Base-by-base conservation (phyloP, 37 sponge, comb jelly and placozoan genomes). In the Halisarca cf. caerulea region DNA sequence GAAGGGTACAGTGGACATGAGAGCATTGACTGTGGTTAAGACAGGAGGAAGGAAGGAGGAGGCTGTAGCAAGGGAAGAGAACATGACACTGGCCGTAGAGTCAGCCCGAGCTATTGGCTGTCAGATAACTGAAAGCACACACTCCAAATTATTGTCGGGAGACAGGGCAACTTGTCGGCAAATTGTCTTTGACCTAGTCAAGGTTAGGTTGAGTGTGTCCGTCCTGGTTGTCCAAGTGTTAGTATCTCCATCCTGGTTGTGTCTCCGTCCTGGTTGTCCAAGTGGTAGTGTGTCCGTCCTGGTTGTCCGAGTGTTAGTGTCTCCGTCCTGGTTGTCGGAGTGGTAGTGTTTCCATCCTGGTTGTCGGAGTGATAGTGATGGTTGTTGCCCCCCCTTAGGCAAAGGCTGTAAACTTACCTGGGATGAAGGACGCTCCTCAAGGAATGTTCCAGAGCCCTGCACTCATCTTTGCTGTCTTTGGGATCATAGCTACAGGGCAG, bases 21-120 rank as follows among this genome's bases (percentile, higher is more conserved):
- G 95, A 33, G 95, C 95, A 2, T 87, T 92, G 44, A 86, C 90
- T 27, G 80, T 71, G 33, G 36, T 84, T 0, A 34, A 59, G 18
- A 32, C 87, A 7, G 59, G 82, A 27, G 78, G 53, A 11, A 59
- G 55, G 2, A 40, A 47, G 0, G 85, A 83, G 32, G 42, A 66
- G 32, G 55, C 66, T 4, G 90, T 84, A 69, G 94, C 91, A 0
- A 55, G 80, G 1, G 58, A 86, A 51, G 95, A 95, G 54, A 96
- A 96, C 80, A 92, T 96, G 93, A 92, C 89, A 0, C 58, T 96
- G 0, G 91, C 86, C 14, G 58, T 90, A 0, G 96, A 96, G 80
- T 93, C 94, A 25, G 96, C 94, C 28, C 79, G 96, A 0, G 86
- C 96, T 38, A 96, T 96, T 58, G 96, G 96, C 73, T 93, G 94